These are phyloP conservation scores for Holacanthus passer DNA, from an alignment of 2,113 vertebrate genomes.

Conservation along the genomic window DNA sequence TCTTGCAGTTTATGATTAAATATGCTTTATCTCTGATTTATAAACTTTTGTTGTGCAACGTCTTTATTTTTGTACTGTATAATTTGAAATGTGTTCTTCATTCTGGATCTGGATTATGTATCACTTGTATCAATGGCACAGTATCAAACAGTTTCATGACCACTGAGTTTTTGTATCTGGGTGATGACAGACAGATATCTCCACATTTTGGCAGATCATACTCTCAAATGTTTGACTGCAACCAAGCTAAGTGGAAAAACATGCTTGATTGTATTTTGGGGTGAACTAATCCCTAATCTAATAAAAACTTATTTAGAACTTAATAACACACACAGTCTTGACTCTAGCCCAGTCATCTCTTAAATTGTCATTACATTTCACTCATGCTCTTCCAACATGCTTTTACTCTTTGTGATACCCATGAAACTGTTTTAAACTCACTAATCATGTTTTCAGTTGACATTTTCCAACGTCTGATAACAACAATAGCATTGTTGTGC, in stretches of 20 bases:
- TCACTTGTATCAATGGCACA: neutral
- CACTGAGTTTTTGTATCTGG: neutral
- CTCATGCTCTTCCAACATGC: conserved; percentile 2
- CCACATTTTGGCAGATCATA: neutral
- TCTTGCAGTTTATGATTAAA: neutral
- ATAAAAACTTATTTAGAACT: neutral
- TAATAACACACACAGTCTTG: conserved; percentile 5
- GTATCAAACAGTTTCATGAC: neutral
- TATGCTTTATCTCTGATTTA: neutral
- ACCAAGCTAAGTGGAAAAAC: conserved; percentile 12
- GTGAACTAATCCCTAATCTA: conserved; percentile 18
- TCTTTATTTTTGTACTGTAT: too few relatives aligned
- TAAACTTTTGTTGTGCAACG: neutral
- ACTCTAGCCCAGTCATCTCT: neutral
- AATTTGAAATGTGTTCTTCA: too few relatives aligned
- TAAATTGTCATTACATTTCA: neutral
- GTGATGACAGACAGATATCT: neutral
- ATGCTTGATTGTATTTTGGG: neutral
- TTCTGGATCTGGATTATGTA: neutral
- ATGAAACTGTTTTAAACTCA: conserved; percentile 9
- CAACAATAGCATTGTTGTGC: conserved; percentile 4
- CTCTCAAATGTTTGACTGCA: conserved; percentile 19
- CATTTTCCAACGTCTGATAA: conserved; percentile 35
- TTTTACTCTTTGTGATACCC: conserved; percentile 4
- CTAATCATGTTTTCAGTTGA: conserved; percentile 8